These are phyloP conservation scores for Eulemur rufifrons DNA, from an alignment of 2,113 vertebrate species.

Conservation along the genomic window DNA sequence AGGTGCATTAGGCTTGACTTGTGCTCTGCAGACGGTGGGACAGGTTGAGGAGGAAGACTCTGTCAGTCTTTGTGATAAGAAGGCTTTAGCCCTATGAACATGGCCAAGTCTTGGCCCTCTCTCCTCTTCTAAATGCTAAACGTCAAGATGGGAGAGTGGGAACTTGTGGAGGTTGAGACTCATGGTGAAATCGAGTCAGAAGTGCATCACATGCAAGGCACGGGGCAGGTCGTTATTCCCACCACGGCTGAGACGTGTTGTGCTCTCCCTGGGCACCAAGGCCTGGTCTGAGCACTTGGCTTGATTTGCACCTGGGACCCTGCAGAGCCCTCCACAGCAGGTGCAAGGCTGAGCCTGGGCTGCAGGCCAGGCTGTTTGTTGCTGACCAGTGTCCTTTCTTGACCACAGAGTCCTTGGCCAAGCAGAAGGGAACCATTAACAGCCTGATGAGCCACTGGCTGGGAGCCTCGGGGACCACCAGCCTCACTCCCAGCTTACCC, in stretches of 20 bases:
- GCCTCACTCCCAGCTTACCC: not conserved
- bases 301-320: not conserved
- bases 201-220: not conserved
- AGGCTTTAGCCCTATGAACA: too few relatives aligned
- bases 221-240: fast-evolving
- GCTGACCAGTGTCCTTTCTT: not conserved
- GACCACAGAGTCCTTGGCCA: not conserved
- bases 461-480: not conserved
- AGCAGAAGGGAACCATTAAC: not conserved
- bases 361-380: too few relatives aligned
- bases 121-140: not conserved
- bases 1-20: not conserved
- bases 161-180: not conserved
- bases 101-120: not conserved
- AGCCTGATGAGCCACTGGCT: not conserved
- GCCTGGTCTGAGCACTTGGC: too few relatives aligned
- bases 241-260: fast-evolving
- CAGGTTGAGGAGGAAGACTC: not conserved
- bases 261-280: fast-evolving
- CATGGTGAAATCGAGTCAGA: not conserved
- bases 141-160: not conserved
- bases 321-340: fast-evolving
- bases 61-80: not conserved
- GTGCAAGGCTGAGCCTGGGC: fast-evolving
- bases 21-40: not conserved